Conservation (phyloP, 2,797 vertebrate genomes). For the Prunella strophiata region DNA sequence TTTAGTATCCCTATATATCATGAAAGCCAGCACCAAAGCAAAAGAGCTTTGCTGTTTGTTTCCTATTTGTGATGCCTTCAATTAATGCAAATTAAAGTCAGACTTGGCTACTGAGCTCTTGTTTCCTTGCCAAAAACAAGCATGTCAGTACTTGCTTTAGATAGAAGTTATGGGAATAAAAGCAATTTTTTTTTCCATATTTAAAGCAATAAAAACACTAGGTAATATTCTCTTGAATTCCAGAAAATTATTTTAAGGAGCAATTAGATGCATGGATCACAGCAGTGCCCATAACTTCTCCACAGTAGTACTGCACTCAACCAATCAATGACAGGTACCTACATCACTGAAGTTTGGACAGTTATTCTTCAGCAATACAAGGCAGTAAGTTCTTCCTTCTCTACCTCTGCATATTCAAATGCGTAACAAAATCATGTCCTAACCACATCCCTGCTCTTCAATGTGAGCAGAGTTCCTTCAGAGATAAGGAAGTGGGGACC, state of each 20-base stretch:
- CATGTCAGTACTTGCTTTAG: neutral
- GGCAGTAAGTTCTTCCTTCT: neutral
- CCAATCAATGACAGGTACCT: neutral
- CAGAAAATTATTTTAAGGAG: neutral
- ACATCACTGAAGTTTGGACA: neutral
- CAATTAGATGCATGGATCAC: neutral
- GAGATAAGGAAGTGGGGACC: slow-evolving; percentile 17
- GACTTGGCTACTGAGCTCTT: neutral
- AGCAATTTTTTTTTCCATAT: neutral
- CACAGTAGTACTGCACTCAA: neutral
- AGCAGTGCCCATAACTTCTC: neutral
- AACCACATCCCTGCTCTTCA: neutral
- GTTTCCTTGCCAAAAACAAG: neutral
- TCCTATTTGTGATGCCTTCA: neutral
- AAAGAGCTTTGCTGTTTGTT: neutral
- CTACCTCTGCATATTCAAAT: neutral
- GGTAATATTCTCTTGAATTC: neutral
- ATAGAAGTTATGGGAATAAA: neutral
- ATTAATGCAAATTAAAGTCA: neutral
- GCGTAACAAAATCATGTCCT: neutral
- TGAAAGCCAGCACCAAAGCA: neutral
- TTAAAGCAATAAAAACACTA: neutral
- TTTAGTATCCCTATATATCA: neutral
- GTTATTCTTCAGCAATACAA: neutral
- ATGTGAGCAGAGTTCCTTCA: neutral